Evolutionary conservation across 2,888 invertebrate genomes (phyloP).

Genomic region (Sphecodes monilicornis): DNA sequence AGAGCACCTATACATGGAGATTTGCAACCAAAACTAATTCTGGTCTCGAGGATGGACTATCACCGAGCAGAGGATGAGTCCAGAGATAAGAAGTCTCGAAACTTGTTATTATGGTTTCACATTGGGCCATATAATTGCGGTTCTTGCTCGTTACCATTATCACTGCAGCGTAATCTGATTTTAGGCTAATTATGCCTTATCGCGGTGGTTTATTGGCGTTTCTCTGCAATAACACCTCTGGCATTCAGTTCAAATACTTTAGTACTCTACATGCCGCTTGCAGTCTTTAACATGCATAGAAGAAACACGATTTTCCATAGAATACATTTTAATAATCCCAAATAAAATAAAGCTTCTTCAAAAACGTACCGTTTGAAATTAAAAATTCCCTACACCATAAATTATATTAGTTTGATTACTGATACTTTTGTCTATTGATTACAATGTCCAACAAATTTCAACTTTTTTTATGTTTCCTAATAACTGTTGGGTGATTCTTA

Average conservation of each 20-base stretch:
- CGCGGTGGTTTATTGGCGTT: constrained; percentile 38
- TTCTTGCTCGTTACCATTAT: constrained; percentile 64
- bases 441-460: too few species aligned
- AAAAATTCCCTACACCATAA: too few species aligned
- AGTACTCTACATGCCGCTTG: neutral
- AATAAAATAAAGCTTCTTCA: neutral
- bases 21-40: constrained; percentile 59
- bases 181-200: constrained; percentile 48
- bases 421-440: too few species aligned
- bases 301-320: neutral
- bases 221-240: constrained; percentile 14
- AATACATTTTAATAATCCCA: neutral
- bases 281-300: too few species aligned
- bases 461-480: too few species aligned
- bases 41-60: constrained; percentile 3
- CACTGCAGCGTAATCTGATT: constrained; percentile 21
- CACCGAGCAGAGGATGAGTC: constrained; percentile 20
- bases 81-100: constrained; percentile 69
- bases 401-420: too few species aligned
- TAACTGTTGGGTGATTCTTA: too few species aligned
- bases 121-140: constrained; percentile 68
- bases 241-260: neutral
- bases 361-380: too few species aligned
- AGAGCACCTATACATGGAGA: constrained; percentile 49
- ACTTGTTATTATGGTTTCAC: constrained; percentile 67